Percentiles rank a stretch among this genome's conserved stretches.
Evolutionary conservation across 1,140 invertebrate genomes (phyloP).

Genomic region (Bradysia coprophila): DNA sequence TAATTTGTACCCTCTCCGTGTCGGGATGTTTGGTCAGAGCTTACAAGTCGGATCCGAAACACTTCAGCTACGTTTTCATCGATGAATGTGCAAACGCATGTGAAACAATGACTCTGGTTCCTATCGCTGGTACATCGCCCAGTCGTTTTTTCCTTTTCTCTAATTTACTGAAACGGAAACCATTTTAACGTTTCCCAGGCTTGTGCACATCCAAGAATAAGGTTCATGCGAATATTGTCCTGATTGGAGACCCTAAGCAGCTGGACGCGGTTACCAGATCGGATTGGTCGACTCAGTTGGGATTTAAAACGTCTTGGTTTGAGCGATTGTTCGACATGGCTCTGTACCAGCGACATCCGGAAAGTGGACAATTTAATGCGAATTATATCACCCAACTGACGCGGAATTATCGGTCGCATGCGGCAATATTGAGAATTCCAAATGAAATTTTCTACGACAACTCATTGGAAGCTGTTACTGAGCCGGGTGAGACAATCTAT

Average conservation of each 20-base stretch:
- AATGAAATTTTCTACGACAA: constrained; percentile 43
- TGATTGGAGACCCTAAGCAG: constrained; percentile 73
- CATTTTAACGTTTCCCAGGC: constrained; percentile 54
- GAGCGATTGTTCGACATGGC: constrained; percentile 13
- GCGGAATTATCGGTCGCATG: constrained; percentile 43
- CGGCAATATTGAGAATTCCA: constrained; percentile 36
- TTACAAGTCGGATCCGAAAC: no score
- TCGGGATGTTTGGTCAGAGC: constrained; percentile 22
- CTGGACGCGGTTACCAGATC: constrained; percentile 55
- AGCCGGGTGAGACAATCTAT: neutral
- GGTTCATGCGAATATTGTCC: constrained; percentile 32
- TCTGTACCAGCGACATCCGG: neutral
- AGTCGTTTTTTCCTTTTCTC: constrained; percentile 56
- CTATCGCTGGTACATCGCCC: constrained; percentile 32
- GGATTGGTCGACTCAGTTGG: constrained; percentile 24
- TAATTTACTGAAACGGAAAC: constrained; percentile 81
- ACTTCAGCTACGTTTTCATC: constrained; percentile 66
- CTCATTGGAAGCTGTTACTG: constrained; percentile 26
- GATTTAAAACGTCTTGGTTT: constrained; percentile 32
- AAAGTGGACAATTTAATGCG: constrained; percentile 29
- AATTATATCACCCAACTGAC: constrained; percentile 43
- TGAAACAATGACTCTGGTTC: constrained; percentile 57
- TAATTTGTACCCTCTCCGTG: constrained; percentile 13
- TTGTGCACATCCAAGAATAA: constrained; percentile 35
- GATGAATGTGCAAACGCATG: constrained; percentile 72